These are phyloP conservation scores for Spinus pinus DNA, from an alignment of 2,797 vertebrate genomes.

Conservation along the genomic window DNA sequence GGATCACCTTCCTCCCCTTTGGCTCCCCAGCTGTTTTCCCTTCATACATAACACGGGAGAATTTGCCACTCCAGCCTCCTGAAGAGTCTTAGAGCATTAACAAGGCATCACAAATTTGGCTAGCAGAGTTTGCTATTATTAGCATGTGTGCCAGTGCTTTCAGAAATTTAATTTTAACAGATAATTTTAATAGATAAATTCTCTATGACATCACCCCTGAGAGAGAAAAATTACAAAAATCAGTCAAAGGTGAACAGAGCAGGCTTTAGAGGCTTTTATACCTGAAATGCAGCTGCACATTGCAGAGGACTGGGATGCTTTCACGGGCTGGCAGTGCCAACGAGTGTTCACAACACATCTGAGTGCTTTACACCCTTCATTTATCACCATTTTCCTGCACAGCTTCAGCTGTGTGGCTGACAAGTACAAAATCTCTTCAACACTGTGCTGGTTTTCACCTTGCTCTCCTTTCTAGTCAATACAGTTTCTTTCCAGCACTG, in stretches of 20 bases:
- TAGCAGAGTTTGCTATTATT: not conserved
- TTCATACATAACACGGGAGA: not conserved
- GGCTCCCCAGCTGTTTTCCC: not conserved
- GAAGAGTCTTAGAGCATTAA: not conserved
- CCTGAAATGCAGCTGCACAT: not conserved
- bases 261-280: not conserved
- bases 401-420: not conserved
- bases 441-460: not conserved
- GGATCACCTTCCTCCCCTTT: not conserved
- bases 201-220: not conserved
- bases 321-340: not conserved
- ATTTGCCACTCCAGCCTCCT: not conserved
- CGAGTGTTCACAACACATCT: not conserved
- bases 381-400: constrained; percentile 1
- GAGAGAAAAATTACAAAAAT: not conserved
- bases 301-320: not conserved
- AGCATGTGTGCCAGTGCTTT: not conserved
- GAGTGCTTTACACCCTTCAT: not conserved
- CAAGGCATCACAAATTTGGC: not conserved
- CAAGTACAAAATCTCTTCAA: not conserved
- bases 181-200: not conserved
- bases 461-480: not conserved
- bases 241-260: not conserved
- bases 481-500: not conserved
- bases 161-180: not conserved